Evolutionary conservation across 2,888 invertebrate species (phyloP).

Genomic region (Andrena hattorfiana): DNA sequence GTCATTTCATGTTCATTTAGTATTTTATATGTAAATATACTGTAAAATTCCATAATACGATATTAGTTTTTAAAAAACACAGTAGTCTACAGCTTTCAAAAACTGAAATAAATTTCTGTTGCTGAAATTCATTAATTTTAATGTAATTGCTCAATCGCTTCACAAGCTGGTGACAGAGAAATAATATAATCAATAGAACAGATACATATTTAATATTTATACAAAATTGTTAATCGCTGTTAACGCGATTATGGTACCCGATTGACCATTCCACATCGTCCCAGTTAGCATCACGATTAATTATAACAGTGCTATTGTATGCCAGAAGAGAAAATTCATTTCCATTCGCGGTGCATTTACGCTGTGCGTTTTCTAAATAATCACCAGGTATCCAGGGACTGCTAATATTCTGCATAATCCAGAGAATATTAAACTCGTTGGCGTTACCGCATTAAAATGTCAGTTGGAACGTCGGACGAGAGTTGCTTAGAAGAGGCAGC

Average conservation of each 20-base stretch:
- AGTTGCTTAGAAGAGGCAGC: neutral
- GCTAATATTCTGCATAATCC: neutral
- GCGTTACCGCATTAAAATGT: conserved; percentile 26
- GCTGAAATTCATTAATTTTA: too few species aligned
- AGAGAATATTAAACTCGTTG: conserved; percentile 1
- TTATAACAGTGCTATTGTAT: conserved; percentile 1
- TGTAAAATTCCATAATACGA: too few species aligned
- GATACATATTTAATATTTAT: neutral
- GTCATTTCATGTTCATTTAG: neutral
- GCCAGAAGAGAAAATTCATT: conserved; percentile 48
- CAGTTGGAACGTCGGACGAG: conserved; percentile 6
- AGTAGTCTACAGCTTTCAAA: too few species aligned
- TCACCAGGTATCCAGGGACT: neutral
- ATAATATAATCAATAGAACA: neutral
- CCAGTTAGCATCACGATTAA: conserved; percentile 28
- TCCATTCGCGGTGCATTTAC: conserved; percentile 24
- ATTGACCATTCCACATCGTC: conserved; percentile 9
- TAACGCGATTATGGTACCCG: neutral
- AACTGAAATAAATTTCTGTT: too few species aligned
- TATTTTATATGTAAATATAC: too few species aligned
- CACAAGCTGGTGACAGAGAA: neutral
- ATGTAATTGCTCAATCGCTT: neutral
- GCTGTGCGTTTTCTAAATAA: conserved; percentile 7
- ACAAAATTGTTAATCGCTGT: neutral
- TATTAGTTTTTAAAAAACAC: too few species aligned